Evolutionary conservation across 2,113 vertebrate species (phyloP).

Genomic region (Microcebus ravelobensis): DNA sequence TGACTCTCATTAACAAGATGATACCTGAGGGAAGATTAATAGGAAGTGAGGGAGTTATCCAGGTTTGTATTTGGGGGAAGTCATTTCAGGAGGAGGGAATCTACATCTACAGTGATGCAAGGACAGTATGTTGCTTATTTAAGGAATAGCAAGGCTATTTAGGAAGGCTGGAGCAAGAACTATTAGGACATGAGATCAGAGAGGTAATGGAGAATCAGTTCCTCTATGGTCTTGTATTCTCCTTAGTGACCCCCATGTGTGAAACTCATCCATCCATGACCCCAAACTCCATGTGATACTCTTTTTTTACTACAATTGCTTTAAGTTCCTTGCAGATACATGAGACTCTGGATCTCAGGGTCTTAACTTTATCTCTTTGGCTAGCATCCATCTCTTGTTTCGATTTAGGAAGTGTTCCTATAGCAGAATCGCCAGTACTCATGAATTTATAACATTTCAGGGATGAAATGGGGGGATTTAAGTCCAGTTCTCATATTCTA

Average conservation of each 20-base stretch:
- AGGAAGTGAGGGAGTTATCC: background rate
- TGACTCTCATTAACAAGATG: background rate
- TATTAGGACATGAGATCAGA: background rate
- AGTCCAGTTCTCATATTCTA: accelerated
- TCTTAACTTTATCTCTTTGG: background rate
- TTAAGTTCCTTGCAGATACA: background rate
- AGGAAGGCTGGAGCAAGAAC: background rate
- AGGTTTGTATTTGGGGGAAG: background rate
- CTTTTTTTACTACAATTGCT: background rate
- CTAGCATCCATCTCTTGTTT: background rate
- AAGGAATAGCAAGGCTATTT: background rate
- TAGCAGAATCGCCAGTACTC: background rate
- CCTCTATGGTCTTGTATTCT: background rate
- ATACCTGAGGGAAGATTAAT: background rate
- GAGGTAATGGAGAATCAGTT: background rate
- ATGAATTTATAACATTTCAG: background rate
- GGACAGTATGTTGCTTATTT: background rate
- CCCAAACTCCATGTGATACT: background rate
- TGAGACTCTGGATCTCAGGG: background rate
- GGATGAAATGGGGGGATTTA: background rate
- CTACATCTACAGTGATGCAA: background rate
- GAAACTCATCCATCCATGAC: background rate
- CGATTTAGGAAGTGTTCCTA: background rate
- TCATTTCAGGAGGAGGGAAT: background rate
- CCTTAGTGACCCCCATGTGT: background rate